Conservation (phyloP, 2,888 invertebrate genomes). For the Allophyes oxyacanthae region DNA sequence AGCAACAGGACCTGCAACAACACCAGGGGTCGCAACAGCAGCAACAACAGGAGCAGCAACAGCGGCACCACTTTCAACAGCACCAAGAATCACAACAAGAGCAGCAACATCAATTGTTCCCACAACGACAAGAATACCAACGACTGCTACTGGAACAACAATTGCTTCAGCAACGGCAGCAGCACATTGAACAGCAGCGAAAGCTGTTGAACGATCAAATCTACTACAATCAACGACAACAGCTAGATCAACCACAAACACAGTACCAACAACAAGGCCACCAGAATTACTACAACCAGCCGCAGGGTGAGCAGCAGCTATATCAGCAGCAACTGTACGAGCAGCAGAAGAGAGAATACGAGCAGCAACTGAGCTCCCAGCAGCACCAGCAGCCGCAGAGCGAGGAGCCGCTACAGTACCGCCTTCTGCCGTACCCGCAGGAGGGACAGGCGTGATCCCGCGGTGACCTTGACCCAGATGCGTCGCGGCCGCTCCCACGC, state of each 20-base stretch:
- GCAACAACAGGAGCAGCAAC: slow-evolving; percentile 28
- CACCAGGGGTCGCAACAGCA: slow-evolving; percentile 5
- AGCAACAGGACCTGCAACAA: slow-evolving; percentile 6
- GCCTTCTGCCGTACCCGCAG: slow-evolving; percentile 62
- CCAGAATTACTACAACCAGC: slow-evolving; percentile 30
- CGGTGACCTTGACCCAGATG: slow-evolving; percentile 85
- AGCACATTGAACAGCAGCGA: slow-evolving; percentile 46
- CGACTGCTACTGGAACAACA: slow-evolving; percentile 34
- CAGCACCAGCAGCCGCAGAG: slow-evolving; percentile 42
- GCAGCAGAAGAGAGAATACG: slow-evolving; percentile 45
- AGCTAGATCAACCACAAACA: slow-evolving; percentile 40
- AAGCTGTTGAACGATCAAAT: slow-evolving; percentile 40
- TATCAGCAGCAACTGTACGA: slow-evolving; percentile 42
- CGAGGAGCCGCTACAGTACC: slow-evolving; percentile 66
- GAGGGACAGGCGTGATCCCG: slow-evolving; percentile 57
- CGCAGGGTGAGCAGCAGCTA: slow-evolving; percentile 43
- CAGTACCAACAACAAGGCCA: slow-evolving; percentile 21
- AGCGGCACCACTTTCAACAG: slow-evolving; percentile 16
- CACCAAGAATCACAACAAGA: slow-evolving; percentile 6
- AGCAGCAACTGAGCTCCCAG: slow-evolving; percentile 17
- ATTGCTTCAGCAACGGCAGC: slow-evolving; percentile 40
- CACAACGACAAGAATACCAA: slow-evolving; percentile 14
- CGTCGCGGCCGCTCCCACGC: slow-evolving; percentile 54
- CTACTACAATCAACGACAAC: slow-evolving; percentile 39
- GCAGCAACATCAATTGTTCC: slow-evolving; percentile 14